These are phyloP conservation scores for Diogma glabrata DNA, from an alignment of 2,888 invertebrate genomes.

Conservation along the genomic window DNA sequence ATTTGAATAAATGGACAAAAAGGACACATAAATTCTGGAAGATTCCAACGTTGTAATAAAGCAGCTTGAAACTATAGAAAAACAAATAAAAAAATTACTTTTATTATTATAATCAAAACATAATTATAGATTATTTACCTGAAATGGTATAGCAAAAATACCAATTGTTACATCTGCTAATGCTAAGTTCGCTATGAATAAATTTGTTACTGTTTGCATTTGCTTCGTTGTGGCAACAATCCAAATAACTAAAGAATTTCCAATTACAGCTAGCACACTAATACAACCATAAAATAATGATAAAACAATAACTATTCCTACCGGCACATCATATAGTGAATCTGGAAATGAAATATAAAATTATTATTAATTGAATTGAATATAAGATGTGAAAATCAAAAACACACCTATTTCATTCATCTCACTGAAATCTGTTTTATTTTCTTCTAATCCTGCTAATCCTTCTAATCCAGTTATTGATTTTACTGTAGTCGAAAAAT, in stretches of 20 bases:
- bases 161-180: constrained; percentile 78
- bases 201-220: constrained; percentile 76
- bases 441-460: too few species aligned
- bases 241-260: constrained; percentile 78
- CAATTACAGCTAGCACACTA: constrained; percentile 67
- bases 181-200: constrained; percentile 77
- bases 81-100: background rate
- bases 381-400: too few species aligned
- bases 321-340: constrained; percentile 35
- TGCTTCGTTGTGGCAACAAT: constrained; percentile 64
- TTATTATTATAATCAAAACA: background rate
- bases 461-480: too few species aligned
- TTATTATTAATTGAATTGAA: too few species aligned
- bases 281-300: constrained; percentile 72
- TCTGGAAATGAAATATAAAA: too few species aligned
- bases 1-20: constrained; percentile 82
- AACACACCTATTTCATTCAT: too few species aligned
- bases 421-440: too few species aligned
- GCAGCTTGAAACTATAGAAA: constrained; percentile 70
- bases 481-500: too few species aligned
- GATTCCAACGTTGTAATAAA: constrained; percentile 71
- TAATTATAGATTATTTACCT: constrained; percentile 32
- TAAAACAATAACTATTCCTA: constrained; percentile 57
- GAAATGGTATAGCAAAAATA: constrained; percentile 74
- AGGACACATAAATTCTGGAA: constrained; percentile 77